A percentile compares a stretch with the other conserved stretches of the same genome.
These are phyloP conservation scores for Malacoraja senta DNA, from an alignment of 2,797 vertebrate species.

Conservation along the genomic window DNA sequence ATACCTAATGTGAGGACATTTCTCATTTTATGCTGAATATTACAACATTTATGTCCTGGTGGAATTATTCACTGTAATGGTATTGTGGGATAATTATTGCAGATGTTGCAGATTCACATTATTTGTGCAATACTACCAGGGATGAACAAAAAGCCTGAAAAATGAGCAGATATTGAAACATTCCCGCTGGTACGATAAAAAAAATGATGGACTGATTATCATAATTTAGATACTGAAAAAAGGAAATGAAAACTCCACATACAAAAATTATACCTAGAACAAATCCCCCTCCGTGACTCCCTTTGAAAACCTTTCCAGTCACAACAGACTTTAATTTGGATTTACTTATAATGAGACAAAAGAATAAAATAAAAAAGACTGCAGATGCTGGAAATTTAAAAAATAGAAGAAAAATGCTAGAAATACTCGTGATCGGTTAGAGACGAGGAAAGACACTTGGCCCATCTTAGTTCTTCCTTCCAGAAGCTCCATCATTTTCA, in stretches of 20 bases:
- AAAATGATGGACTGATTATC: background rate
- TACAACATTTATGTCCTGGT: background rate
- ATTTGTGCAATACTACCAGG: background rate
- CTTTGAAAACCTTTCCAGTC: background rate
- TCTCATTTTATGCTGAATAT: constrained; percentile 11
- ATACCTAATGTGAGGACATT: background rate
- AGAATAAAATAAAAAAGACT: background rate
- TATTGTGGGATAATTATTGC: background rate
- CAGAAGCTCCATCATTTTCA: background rate
- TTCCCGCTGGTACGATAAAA: background rate
- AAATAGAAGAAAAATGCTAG: no score
- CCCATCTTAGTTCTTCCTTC: background rate
- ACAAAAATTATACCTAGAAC: background rate
- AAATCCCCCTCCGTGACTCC: background rate
- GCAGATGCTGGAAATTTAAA: no score
- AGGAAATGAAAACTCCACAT: background rate
- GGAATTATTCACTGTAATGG: constrained; percentile 15
- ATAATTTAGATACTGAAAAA: background rate
- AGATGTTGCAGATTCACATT: background rate
- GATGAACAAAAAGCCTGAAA: background rate
- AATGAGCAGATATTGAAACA: background rate
- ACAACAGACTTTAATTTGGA: background rate
- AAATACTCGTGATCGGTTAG: background rate
- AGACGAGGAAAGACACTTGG: background rate
- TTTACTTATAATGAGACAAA: background rate